A percentile compares a stretch with the other conserved stretches of the same genome.
Conservation (phyloP, 2,888 invertebrate genomes). For the Trissoscelio sp. region DNA sequence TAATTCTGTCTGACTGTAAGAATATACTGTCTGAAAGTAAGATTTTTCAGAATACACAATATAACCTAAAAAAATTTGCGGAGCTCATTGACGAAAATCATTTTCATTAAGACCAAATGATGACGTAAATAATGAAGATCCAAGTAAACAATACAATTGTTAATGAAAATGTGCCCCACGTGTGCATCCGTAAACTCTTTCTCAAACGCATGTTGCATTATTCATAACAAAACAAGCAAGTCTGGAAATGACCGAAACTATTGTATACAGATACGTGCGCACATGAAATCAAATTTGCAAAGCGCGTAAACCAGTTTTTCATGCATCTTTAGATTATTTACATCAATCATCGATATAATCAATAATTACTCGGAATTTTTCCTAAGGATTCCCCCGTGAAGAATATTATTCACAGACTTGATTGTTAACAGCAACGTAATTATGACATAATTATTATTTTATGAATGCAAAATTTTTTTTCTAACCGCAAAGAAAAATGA, state of each 20-base stretch:
- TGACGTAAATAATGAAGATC: too few species aligned
- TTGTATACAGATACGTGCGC: neutral
- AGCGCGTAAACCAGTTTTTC: neutral
- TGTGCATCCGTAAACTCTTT: neutral
- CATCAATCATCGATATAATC: neutral
- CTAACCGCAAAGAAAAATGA: neutral
- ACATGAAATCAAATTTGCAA: neutral
- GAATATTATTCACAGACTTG: neutral
- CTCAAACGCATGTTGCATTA: neutral
- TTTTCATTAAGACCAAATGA: too few species aligned
- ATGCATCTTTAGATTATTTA: neutral
- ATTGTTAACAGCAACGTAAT: neutral
- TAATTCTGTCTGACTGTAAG: too few species aligned
- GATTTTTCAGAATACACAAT: too few species aligned
- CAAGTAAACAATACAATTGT: too few species aligned
- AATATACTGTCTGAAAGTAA: too few species aligned
- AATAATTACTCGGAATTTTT: slow-evolving; percentile 13
- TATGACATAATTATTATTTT: slow-evolving; percentile 1
- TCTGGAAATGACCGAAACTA: neutral
- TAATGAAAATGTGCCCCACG: neutral
- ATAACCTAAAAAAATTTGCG: too few species aligned
- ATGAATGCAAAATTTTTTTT: neutral
- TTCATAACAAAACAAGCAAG: neutral
- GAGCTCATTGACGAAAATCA: too few species aligned
- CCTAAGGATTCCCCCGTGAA: neutral